A percentile compares a stretch with the other conserved stretches of the same genome.
These are phyloP conservation scores for Muschampia plurimacula DNA, from an alignment of 2,888 invertebrate genomes.

Conservation along the genomic window DNA sequence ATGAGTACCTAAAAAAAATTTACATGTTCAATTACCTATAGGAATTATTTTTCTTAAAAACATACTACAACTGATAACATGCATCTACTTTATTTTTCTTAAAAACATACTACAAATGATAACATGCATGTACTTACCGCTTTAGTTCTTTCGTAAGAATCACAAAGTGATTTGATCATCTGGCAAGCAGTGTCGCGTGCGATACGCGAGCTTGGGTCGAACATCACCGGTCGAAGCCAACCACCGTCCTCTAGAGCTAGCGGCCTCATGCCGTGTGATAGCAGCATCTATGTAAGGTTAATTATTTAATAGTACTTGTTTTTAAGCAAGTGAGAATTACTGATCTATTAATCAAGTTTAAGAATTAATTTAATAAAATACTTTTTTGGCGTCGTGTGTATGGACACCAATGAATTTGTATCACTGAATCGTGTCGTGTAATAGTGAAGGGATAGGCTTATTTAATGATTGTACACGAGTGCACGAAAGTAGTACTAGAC, in stretches of 20 bases:
- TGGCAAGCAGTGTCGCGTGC: constrained; percentile 96
- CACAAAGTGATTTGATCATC: constrained; percentile 93
- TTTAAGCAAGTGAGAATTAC: no score
- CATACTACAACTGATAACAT: not conserved
- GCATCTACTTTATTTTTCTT: constrained; percentile 46
- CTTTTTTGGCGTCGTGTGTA: no score
- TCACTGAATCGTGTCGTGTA: no score
- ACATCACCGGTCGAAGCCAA: constrained; percentile 97
- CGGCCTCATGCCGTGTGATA: constrained; percentile 83
- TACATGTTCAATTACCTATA: no score
- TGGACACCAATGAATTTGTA: no score
- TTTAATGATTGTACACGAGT: no score
- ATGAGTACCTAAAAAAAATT: constrained; percentile 88
- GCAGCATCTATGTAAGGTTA: constrained; percentile 61
- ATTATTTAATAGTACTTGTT: no score
- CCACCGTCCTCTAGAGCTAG: constrained; percentile 89
- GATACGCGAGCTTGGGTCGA: constrained; percentile 95
- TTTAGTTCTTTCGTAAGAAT: constrained; percentile 80
- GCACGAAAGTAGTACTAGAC: no score
- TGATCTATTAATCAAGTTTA: no score
- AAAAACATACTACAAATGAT: not conserved
- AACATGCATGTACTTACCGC: constrained; percentile 62
- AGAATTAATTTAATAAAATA: no score
- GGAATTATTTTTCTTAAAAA: not conserved
- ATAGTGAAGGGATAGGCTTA: no score